phyloP scores from a whole-genome alignment of 2,888 invertebrate genomes.

The Cremastobaeus sp. region DNA sequence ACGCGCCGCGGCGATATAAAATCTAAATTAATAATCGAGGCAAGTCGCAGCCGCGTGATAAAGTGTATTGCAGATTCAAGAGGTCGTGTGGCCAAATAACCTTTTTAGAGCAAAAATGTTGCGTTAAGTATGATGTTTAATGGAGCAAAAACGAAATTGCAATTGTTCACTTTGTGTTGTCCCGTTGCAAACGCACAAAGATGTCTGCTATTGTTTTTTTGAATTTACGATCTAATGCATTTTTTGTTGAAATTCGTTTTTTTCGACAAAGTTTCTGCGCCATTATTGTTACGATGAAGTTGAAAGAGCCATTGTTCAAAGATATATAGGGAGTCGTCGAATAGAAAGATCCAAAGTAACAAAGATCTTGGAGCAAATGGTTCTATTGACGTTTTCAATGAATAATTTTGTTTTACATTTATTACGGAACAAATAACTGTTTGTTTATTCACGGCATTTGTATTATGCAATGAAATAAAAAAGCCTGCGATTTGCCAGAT shows the following conservation, averaged over 20 bases:
- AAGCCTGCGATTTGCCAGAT: too few relatives aligned
- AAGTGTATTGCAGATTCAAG: too few relatives aligned
- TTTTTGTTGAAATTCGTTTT: slow-evolving; percentile 25
- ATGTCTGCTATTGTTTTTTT: slow-evolving; percentile 17
- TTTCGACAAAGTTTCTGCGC: slow-evolving; percentile 11
- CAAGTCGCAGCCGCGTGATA: too few relatives aligned
- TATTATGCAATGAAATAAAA: too few relatives aligned
- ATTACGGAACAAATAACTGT: too few relatives aligned
- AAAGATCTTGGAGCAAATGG: slow-evolving; percentile 5
- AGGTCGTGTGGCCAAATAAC: too few relatives aligned
- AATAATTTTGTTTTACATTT: too few relatives aligned
- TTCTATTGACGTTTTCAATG: too few relatives aligned
- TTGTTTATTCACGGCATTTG: too few relatives aligned
- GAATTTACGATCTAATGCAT: slow-evolving; percentile 19
- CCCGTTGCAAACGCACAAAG: slow-evolving; percentile 6
- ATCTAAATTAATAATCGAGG: not conserved
- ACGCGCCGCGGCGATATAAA: not conserved
- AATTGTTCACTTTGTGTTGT: not conserved
- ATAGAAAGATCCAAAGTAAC: slow-evolving; percentile 17
- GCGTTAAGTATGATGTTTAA: too few relatives aligned
- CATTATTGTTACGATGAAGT: slow-evolving; percentile 29
- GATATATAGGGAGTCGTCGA: slow-evolving; percentile 23
- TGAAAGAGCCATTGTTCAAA: slow-evolving; percentile 41
- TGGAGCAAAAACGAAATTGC: not conserved
- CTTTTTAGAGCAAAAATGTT: too few relatives aligned